These are phyloP conservation scores for Parauchenoglanis punctatus DNA, from an alignment of 2,797 vertebrate genomes.

Conservation along the genomic window DNA sequence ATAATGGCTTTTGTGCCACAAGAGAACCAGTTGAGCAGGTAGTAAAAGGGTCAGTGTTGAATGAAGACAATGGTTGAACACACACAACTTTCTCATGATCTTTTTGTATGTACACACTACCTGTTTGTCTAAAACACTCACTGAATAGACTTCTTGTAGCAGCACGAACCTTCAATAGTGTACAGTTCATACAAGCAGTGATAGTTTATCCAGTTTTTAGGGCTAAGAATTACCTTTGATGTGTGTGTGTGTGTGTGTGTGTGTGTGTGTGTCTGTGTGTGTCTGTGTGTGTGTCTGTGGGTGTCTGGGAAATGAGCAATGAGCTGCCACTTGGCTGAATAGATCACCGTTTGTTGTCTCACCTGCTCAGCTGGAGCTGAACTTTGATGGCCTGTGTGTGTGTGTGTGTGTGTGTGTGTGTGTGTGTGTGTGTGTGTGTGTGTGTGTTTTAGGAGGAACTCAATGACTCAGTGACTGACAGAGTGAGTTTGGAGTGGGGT, in stretches of 20 bases:
- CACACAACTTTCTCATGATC: conserved; percentile 13
- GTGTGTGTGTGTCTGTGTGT: conserved; percentile 28
- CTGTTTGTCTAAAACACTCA: conserved; percentile 11
- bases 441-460: conserved; percentile 38
- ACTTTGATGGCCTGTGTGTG: conserved; percentile 51
- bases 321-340: conserved; percentile 69
- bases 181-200: conserved; percentile 2
- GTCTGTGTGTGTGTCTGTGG: conserved; percentile 35
- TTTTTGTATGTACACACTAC: conserved; percentile 5
- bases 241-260: conserved; percentile 21
- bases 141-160: conserved; percentile 22
- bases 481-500: conserved; percentile 41
- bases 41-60: conserved; percentile 47
- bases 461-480: conserved; percentile 42
- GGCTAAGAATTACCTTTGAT: neutral
- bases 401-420: conserved; percentile 29
- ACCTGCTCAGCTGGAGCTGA: conserved; percentile 43
- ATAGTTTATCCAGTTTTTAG: neutral
- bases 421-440: conserved; percentile 33
- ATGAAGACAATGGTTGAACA: conserved; percentile 4
- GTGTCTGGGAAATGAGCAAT: conserved; percentile 64
- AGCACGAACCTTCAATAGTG: conserved; percentile 9
- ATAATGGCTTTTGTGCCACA: conserved; percentile 40
- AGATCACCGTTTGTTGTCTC: conserved; percentile 76
- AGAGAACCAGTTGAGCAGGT: conserved; percentile 37